Conservation (phyloP, 2,797 vertebrate species). For the Chloroceryle inda region DNA sequence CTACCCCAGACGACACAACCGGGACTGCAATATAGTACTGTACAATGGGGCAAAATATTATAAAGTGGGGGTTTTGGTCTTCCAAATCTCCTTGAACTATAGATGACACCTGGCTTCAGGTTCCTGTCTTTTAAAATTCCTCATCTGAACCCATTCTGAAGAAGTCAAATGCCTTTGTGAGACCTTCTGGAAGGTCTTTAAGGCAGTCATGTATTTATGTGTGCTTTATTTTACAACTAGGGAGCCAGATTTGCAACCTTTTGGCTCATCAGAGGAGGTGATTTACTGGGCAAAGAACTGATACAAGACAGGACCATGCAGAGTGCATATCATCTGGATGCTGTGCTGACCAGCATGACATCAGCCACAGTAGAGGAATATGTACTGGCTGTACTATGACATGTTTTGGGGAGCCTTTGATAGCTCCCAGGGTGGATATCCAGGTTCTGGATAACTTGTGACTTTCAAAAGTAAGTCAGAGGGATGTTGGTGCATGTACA, state of each 20-base stretch:
- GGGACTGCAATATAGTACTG: neutral
- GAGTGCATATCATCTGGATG: neutral
- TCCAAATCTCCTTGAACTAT: neutral
- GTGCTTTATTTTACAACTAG: neutral
- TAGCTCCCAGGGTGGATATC: neutral
- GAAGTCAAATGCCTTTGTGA: fast-evolving
- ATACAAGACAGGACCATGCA: neutral
- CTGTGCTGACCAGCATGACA: neutral
- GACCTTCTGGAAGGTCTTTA: neutral
- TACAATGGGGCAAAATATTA: neutral
- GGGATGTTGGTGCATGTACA: neutral
- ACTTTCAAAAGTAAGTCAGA: neutral
- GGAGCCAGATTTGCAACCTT: neutral
- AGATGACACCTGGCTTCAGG: neutral
- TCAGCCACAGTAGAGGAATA: neutral
- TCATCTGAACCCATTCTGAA: neutral
- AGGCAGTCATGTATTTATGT: neutral
- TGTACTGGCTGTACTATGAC: neutral
- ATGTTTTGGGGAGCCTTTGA: neutral
- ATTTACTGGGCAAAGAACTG: neutral
- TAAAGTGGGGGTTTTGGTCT: neutral
- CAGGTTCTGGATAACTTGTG: neutral
- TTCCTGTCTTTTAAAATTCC: neutral
- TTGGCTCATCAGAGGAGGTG: neutral
- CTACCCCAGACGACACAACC: neutral